Conservation (phyloP, 2,113 vertebrate species). For the Ammodytes dubius region DNA sequence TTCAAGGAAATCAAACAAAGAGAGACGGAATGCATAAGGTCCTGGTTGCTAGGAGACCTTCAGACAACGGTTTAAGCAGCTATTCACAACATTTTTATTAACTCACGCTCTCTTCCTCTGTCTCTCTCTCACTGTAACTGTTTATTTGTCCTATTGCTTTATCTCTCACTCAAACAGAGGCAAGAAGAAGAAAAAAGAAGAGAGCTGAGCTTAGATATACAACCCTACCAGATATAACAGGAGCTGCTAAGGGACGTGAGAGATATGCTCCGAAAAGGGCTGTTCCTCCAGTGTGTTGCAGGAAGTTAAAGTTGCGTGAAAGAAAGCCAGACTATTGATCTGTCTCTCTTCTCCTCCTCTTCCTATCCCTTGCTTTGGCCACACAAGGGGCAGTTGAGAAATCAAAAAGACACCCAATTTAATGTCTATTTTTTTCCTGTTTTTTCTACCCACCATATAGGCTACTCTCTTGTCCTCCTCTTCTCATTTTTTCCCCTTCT, state of each 20-base stretch:
- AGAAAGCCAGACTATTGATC: constrained; percentile 60
- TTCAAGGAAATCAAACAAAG: constrained; percentile 70
- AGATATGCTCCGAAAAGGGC: not conserved
- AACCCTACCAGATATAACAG: not conserved
- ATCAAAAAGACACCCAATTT: constrained; percentile 44
- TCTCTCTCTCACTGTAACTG: constrained; percentile 41
- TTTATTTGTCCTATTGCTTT: constrained; percentile 49
- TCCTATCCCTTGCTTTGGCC: constrained; percentile 34
- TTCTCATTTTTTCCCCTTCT: not conserved
- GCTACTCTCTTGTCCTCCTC: constrained; percentile 8
- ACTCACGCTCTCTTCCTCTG: constrained; percentile 31
- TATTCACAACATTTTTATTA: constrained; percentile 75
- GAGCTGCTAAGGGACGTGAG: constrained; percentile 1
- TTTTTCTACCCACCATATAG: not conserved
- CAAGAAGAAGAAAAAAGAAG: constrained; percentile 24
- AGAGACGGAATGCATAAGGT: constrained; percentile 67
- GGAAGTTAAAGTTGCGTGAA: constrained; percentile 44
- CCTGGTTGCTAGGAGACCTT: constrained; percentile 79
- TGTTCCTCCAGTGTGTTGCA: constrained; percentile 13
- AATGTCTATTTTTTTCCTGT: constrained; percentile 12
- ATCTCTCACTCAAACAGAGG: constrained; percentile 29
- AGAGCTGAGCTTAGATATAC: not conserved
- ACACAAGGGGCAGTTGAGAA: constrained; percentile 35
- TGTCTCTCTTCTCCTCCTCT: constrained; percentile 10
- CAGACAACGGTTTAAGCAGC: constrained; percentile 67